A percentile compares a stretch with the other conserved stretches of the same genome.
Conservation (phyloP, 2,113 vertebrate genomes). For the Hemicordylus capensis region DNA sequence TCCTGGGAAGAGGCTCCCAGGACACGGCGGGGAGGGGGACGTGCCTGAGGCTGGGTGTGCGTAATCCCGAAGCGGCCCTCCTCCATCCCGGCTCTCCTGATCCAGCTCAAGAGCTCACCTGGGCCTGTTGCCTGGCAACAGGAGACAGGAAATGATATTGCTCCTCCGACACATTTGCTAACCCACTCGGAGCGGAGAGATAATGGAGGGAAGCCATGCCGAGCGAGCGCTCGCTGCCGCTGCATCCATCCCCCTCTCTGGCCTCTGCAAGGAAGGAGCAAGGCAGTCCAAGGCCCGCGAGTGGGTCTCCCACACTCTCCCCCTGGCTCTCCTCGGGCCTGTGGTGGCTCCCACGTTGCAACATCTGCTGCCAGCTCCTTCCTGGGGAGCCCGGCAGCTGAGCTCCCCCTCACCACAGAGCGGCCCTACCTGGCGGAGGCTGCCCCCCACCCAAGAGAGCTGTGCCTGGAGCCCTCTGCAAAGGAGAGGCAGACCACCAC, state of each 20-base stretch:
- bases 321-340: too few relatives aligned
- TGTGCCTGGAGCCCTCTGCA: too few relatives aligned
- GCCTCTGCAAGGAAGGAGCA: not conserved
- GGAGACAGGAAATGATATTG: not conserved
- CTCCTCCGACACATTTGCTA: not conserved
- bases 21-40: not conserved
- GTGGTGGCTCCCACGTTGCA: too few relatives aligned
- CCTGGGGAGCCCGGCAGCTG: too few relatives aligned
- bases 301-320: too few relatives aligned
- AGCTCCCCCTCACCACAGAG: too few relatives aligned
- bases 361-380: too few relatives aligned
- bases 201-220: not conserved
- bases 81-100: not conserved
- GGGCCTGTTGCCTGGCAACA: conserved; percentile 3
- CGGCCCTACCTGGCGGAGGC: too few relatives aligned
- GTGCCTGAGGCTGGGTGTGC: accelerated
- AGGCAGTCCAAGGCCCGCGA: not conserved
- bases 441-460: too few relatives aligned
- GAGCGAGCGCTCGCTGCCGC: not conserved
- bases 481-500: too few relatives aligned
- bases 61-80: not conserved
- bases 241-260: not conserved
- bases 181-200: not conserved
- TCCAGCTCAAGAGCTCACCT: conserved; percentile 15
- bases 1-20: too few relatives aligned